Conservation (phyloP, 2,888 invertebrate species). For the Psococerastis gibbosa region DNA sequence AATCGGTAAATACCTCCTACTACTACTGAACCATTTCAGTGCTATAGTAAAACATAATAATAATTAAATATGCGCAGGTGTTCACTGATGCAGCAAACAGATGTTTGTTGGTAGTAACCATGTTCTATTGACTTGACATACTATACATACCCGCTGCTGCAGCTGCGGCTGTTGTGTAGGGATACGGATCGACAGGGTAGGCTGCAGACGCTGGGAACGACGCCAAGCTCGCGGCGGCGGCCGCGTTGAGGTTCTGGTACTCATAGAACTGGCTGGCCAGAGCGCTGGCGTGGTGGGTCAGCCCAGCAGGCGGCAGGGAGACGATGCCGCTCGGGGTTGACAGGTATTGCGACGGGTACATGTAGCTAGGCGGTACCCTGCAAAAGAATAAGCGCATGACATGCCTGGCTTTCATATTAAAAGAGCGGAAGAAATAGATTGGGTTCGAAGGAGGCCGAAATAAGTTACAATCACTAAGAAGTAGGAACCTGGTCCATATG, state of each 20-base stretch:
- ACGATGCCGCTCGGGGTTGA: slow-evolving; percentile 31
- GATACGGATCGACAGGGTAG: slow-evolving; percentile 51
- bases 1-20: too few species aligned
- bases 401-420: not conserved
- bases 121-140: too few species aligned
- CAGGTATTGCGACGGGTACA: slow-evolving; percentile 54
- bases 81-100: too few species aligned
- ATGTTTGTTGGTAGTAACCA: too few species aligned
- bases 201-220: slow-evolving; percentile 53
- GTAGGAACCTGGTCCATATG: slow-evolving; percentile 14
- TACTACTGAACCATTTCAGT: too few species aligned
- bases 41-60: too few species aligned
- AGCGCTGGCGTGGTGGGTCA: slow-evolving; percentile 40
- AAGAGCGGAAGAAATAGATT: not conserved
- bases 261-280: slow-evolving; percentile 64
- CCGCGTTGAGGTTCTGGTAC: slow-evolving; percentile 49
- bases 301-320: slow-evolving; percentile 29
- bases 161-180: slow-evolving; percentile 44
- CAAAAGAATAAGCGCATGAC: slow-evolving; percentile 22
- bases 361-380: slow-evolving; percentile 58
- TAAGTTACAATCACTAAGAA: slow-evolving; percentile 10
- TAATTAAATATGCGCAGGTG: too few species aligned
- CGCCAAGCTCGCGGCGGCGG: slow-evolving; percentile 49
- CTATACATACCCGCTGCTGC: too few species aligned
- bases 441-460: slow-evolving; percentile 14